Base-by-base conservation (phyloP, 2,113 vertebrate genomes). In the Rhabdornis inornatus region DNA sequence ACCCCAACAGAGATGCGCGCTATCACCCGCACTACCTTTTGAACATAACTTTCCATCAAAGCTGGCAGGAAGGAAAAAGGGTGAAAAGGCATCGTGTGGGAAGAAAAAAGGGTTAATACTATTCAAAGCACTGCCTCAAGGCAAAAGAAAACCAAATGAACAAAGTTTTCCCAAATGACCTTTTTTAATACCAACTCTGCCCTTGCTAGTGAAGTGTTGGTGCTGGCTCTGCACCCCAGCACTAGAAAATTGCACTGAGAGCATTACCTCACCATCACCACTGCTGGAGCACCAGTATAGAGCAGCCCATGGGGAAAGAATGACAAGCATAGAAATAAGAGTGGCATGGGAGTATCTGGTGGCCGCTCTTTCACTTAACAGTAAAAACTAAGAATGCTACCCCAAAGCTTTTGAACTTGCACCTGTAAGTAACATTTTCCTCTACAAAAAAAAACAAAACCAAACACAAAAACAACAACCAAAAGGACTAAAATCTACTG, bases 101-200 rank as follows among this genome's bases (percentile, higher is more conserved):
- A 75, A 82, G 33, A 82, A 56, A 33, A 92, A 71, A 64, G 49
- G 55, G 30, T 85, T 65, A 87, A 88, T 21, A 2, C 49, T 21
- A 71, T 81, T 95, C 91, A 64, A 86, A 87, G 81, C 60, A 68
- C 20, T 80, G 85, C 92, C 96, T 93, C 37, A 40, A 80, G 92
- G 92, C 75, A 94, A 87, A 92, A 72, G 82, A 91, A 94, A 95
- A 90, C 64, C 59, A 35, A 83, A 87, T 4, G 31, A 82, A 90
- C 55, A 12, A 81, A 19, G 39, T 90, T 95, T 92, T 95, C 94
- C 89, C 47, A 23, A 96, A 96, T 95, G 78, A 98, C 98, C 97
- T 98, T 97, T 97, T 95, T 93, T 93, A 95, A 96, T 91, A 95
- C 53, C 82, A 82, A 92, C 83, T 79, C 52, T 96, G 91, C 87